A percentile compares a stretch with the other conserved stretches of the same genome.
Evolutionary conservation across 2,113 vertebrate genomes (phyloP).

Genomic region (Stercorarius parasiticus): DNA sequence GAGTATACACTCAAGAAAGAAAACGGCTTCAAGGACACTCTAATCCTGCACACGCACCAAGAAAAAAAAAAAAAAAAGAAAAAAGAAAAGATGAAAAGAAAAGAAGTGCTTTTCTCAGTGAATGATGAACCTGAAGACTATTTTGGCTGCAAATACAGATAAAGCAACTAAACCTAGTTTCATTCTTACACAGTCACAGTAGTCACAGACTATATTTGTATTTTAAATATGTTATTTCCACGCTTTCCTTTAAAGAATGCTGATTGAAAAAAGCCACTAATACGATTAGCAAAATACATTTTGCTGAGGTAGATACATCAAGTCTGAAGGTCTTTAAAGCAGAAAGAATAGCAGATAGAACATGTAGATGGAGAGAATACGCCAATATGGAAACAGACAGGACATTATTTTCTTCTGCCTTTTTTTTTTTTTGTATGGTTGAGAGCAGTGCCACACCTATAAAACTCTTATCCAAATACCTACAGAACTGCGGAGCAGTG

Average conservation of each 20-base stretch:
- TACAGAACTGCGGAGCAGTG: not conserved
- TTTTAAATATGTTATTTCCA: not conserved
- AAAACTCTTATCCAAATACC: not conserved
- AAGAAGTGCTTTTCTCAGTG: not conserved
- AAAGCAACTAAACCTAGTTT: not conserved
- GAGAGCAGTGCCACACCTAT: not conserved
- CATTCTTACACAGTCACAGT: not conserved
- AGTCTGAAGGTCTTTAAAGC: not conserved
- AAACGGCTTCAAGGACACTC: not conserved
- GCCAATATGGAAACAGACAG: not conserved
- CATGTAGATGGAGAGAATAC: not conserved
- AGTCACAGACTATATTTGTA: not conserved
- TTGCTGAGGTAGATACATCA: not conserved
- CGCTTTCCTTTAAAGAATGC: not conserved
- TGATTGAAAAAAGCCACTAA: not conserved
- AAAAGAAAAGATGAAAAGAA: fast-evolving
- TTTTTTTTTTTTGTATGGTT: not conserved
- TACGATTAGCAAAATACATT: not conserved
- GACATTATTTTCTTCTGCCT: not conserved
- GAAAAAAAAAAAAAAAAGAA: not conserved
- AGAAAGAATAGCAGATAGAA: not conserved
- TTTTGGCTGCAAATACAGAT: not conserved
- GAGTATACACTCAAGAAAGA: not conserved
- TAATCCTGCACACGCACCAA: not conserved
- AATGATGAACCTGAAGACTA: not conserved